These are phyloP conservation scores for Agrotis puta DNA, from an alignment of 2,888 invertebrate genomes.

Conservation along the genomic window DNA sequence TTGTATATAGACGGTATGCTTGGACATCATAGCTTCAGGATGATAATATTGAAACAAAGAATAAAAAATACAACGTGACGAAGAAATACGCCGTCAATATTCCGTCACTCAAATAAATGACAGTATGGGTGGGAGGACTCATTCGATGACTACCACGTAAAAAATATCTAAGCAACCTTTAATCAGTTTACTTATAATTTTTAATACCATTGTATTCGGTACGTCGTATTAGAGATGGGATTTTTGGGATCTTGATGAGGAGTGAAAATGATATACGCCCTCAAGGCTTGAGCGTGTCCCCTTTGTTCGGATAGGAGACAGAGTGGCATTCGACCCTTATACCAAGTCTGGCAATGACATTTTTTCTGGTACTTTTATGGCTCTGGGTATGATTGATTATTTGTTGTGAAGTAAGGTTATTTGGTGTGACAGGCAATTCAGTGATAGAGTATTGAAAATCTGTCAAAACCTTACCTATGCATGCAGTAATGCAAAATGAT, in stretches of 20 bases:
- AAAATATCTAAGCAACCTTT: background rate
- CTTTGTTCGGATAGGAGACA: conserved; percentile 30
- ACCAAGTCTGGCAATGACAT: background rate
- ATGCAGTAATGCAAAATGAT: too few species aligned
- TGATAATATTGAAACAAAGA: background rate
- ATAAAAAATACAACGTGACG: background rate
- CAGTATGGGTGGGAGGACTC: too few species aligned
- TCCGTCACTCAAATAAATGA: too few species aligned
- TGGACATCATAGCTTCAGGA: background rate
- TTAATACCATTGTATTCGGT: conserved; percentile 15
- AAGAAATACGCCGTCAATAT: background rate
- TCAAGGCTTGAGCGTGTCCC: conserved; percentile 20
- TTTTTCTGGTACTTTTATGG: background rate
- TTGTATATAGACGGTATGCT: background rate
- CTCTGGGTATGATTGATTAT: background rate
- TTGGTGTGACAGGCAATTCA: too few species aligned
- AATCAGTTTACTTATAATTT: background rate
- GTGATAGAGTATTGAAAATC: too few species aligned
- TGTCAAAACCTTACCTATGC: too few species aligned
- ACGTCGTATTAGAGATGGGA: conserved; percentile 16
- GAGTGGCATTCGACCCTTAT: conserved; percentile 21
- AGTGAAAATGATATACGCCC: conserved; percentile 30
- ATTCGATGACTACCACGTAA: too few species aligned
- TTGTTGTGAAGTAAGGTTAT: background rate
- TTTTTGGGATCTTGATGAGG: conserved; percentile 1